Conservation (phyloP, 2,113 vertebrate genomes). For the Coregonus clupeaformis region DNA sequence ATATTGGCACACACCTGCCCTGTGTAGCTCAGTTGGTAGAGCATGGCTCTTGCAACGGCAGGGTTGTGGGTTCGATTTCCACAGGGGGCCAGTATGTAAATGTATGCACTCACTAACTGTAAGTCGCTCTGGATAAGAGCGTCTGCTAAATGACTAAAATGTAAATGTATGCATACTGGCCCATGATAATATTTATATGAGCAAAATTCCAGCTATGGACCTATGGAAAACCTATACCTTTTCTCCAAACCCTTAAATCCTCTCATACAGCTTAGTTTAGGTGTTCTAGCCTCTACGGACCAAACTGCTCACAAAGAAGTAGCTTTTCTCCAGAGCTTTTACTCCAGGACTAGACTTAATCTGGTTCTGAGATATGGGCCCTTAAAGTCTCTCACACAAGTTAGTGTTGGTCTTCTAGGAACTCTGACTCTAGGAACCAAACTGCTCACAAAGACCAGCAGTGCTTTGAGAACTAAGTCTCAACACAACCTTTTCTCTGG, state of each 20-base stretch:
- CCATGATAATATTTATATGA: constrained; percentile 44
- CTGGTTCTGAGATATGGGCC: no score
- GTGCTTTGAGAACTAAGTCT: neutral
- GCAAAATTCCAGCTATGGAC: constrained; percentile 18
- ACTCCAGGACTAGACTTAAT: no score
- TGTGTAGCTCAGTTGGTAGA: no score
- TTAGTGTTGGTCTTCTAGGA: neutral
- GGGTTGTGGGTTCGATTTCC: no score
- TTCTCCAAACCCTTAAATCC: neutral
- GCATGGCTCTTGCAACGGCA: no score
- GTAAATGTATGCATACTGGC: no score
- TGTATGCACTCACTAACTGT: no score
- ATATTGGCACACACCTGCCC: no score
- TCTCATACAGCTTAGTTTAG: neutral
- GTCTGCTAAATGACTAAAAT: no score
- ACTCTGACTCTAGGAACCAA: neutral
- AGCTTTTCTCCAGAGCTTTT: neutral
- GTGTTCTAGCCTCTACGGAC: neutral
- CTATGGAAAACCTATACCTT: constrained; percentile 32
- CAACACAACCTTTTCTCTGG: neutral
- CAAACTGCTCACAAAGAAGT: neutral
- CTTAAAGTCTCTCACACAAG: no score
- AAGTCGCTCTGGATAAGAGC: no score
- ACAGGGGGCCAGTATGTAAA: no score
- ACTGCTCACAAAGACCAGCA: neutral